These are phyloP conservation scores for Gulo gulo DNA, from an alignment of 2,113 vertebrate genomes.

Conservation along the genomic window DNA sequence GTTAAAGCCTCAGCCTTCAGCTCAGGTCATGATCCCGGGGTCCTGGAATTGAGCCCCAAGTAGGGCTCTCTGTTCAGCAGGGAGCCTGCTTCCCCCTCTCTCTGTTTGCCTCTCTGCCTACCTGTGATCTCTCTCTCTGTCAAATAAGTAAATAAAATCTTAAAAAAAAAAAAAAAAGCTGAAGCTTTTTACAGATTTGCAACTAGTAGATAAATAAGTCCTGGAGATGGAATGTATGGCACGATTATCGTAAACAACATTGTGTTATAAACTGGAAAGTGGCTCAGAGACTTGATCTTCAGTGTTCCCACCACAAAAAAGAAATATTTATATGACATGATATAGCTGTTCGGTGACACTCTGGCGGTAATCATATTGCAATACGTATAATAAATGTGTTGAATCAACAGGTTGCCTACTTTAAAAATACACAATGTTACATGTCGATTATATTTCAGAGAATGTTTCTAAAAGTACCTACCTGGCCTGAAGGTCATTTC, in stretches of 20 bases:
- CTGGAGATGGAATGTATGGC: not conserved
- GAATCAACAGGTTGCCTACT: not conserved
- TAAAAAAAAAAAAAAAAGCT: not conserved
- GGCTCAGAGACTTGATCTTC: not conserved
- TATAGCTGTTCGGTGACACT: not conserved
- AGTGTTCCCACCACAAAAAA: not conserved
- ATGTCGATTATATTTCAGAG: not conserved
- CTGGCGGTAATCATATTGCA: not conserved
- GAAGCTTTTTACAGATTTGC: not conserved
- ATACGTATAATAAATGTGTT: not conserved
- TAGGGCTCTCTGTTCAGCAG: too few species aligned
- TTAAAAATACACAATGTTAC: not conserved
- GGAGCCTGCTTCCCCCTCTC: too few species aligned
- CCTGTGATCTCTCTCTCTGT: too few species aligned
- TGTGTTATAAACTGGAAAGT: not conserved
- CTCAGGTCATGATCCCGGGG: too few species aligned
- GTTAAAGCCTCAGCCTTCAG: too few species aligned
- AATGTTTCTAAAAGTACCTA: not conserved
- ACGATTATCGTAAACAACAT: not conserved
- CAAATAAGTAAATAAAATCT: too few species aligned
- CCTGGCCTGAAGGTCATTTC: not conserved
- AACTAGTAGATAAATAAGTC: not conserved
- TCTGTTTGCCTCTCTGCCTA: too few species aligned
- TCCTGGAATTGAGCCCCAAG: too few species aligned
- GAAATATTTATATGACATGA: not conserved